Conservation (phyloP, 2,797 vertebrate species). For the Sebastes glaucus region DNA sequence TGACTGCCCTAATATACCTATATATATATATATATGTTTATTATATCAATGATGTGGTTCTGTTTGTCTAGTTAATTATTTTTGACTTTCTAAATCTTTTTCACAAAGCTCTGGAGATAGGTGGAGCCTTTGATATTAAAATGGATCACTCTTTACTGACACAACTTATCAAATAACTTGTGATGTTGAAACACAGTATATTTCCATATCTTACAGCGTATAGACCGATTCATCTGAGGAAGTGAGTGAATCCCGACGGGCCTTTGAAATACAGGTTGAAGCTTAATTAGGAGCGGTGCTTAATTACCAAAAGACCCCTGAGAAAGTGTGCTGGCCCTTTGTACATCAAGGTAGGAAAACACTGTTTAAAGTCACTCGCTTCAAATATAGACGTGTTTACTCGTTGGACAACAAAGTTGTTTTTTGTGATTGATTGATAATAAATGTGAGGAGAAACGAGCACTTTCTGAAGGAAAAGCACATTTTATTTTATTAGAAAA, state of each 20-base stretch:
- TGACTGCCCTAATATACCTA: no score
- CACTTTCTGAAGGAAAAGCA: neutral
- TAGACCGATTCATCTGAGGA: slow-evolving; percentile 30
- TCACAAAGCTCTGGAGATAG: neutral
- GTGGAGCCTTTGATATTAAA: slow-evolving; percentile 6
- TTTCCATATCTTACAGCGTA: slow-evolving; percentile 24
- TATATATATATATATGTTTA: neutral
- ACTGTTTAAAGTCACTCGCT: slow-evolving; percentile 22
- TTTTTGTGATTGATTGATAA: neutral
- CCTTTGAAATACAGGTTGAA: slow-evolving; percentile 44
- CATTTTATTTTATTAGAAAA: neutral
- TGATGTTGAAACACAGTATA: slow-evolving; percentile 32
- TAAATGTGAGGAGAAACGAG: neutral
- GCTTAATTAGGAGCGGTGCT: slow-evolving; percentile 40
- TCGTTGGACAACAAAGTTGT: slow-evolving; percentile 12
- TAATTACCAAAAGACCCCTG: slow-evolving; percentile 48
- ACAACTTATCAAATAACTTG: neutral
- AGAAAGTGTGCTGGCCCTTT: slow-evolving; percentile 44
- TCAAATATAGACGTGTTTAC: slow-evolving; percentile 28
- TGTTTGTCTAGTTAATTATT: neutral
- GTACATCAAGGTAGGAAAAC: slow-evolving; percentile 52
- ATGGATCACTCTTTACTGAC: neutral
- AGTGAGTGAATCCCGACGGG: neutral
- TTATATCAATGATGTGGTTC: neutral
- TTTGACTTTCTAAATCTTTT: neutral